A percentile compares a stretch with the other conserved stretches of the same genome.
Evolutionary conservation across 2,797 vertebrate genomes (phyloP).

Genomic region (Lates japonicus): DNA sequence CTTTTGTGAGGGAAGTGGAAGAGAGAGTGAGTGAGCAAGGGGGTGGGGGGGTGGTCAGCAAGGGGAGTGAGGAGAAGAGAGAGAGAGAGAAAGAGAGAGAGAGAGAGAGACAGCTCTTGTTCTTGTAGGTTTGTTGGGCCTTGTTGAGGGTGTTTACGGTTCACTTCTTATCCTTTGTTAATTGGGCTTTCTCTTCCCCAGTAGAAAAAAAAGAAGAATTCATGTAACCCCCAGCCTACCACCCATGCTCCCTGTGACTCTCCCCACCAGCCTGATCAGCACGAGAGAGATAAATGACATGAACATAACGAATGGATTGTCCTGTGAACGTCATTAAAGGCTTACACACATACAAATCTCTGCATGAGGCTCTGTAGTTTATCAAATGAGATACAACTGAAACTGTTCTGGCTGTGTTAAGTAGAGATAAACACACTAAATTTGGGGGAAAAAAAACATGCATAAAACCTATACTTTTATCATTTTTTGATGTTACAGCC

Average conservation of each 20-base stretch:
- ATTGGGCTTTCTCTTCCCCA: constrained; percentile 87
- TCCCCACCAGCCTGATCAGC: constrained; percentile 62
- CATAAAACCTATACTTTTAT: neutral
- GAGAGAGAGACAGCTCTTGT: constrained; percentile 81
- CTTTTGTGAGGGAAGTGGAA: constrained; percentile 86
- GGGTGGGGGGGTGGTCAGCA: constrained; percentile 54
- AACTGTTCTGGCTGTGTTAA: neutral
- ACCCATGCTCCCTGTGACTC: constrained; percentile 77
- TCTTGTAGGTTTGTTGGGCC: constrained; percentile 86
- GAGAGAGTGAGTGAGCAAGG: constrained; percentile 73
- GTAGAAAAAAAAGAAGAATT: constrained; percentile 80
- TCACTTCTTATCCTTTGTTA: constrained; percentile 91
- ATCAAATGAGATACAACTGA: constrained; percentile 1
- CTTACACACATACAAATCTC: neutral
- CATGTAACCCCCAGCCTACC: constrained; percentile 79
- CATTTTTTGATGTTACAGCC: neutral
- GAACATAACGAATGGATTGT: constrained; percentile 59
- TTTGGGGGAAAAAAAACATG: neutral
- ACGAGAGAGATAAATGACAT: constrained; percentile 61
- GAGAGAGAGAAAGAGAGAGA: constrained; percentile 57
- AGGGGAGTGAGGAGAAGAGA: constrained; percentile 51
- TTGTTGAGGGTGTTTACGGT: constrained; percentile 90
- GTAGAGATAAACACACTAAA: neutral
- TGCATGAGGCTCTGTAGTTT: neutral
- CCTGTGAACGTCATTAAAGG: constrained; percentile 45